A percentile compares a stretch with the other conserved stretches of the same genome.
These are phyloP conservation scores for Thaleichthys pacificus DNA, from an alignment of 2,797 vertebrate genomes.

Conservation along the genomic window DNA sequence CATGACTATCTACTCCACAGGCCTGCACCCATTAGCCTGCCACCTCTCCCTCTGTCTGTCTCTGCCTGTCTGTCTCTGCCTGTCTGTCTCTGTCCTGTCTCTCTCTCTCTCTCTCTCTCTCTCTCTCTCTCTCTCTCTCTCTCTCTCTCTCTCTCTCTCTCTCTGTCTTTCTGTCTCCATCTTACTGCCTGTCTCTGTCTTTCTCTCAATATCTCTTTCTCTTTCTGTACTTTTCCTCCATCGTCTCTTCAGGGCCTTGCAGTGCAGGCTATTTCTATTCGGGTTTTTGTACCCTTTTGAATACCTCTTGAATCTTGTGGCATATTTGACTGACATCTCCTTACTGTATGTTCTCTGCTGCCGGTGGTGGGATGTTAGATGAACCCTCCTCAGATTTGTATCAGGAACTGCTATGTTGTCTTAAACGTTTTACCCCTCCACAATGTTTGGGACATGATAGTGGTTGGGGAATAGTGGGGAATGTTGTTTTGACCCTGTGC, in stretches of 20 bases:
- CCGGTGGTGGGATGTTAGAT: neutral
- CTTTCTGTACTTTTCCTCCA: neutral
- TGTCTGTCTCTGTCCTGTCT: neutral
- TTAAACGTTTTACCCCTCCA: neutral
- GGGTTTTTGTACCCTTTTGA: neutral
- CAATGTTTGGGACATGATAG: neutral
- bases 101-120: neutral
- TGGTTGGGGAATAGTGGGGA: neutral
- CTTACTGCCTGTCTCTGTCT: neutral
- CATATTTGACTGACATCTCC: neutral
- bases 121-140: neutral
- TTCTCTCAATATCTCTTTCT: neutral
- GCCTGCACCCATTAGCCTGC: no score
- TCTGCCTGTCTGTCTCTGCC: neutral
- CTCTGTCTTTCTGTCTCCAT: neutral
- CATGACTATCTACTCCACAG: neutral
- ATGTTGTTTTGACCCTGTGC: no score
- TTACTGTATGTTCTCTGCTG: neutral
- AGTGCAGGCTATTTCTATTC: neutral
- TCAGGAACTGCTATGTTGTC: neutral
- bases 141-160: neutral
- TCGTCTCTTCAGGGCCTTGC: neutral
- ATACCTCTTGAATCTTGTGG: neutral
- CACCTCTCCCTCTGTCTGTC: neutral
- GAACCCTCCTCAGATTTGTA: neutral